phyloP scores from a whole-genome alignment of 2,888 invertebrate genomes.

The Athrips mouffetella region DNA sequence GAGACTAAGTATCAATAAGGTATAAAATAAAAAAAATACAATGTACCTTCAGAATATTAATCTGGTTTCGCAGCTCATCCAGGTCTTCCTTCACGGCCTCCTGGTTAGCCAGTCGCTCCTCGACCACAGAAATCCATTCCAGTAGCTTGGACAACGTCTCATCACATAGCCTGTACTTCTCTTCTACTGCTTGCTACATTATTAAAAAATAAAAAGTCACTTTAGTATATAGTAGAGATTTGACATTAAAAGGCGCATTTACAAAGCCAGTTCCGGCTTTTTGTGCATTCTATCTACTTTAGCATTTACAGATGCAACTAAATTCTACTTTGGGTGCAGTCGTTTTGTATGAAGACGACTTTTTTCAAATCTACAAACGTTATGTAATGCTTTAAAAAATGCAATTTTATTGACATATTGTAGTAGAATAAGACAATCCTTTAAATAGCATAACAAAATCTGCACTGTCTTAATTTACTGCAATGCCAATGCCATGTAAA shows the following conservation, averaged over 20 bases:
- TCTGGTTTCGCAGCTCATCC: slow-evolving; percentile 92
- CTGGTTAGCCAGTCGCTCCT: slow-evolving; percentile 89
- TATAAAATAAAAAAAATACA: neutral
- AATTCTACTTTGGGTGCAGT: slow-evolving; percentile 38
- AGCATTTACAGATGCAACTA: slow-evolving; percentile 40
- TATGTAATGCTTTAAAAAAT: slow-evolving; percentile 16
- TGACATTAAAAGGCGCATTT: slow-evolving; percentile 17
- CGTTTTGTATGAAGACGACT: slow-evolving; percentile 23
- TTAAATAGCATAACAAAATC: no score
- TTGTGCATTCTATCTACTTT: slow-evolving; percentile 34
- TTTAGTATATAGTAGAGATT: slow-evolving; percentile 26
- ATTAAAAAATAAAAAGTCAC: slow-evolving; percentile 35
- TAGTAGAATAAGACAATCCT: no score
- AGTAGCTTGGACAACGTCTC: slow-evolving; percentile 90
- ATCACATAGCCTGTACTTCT: slow-evolving; percentile 94
- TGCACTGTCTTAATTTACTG: no score
- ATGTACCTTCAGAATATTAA: slow-evolving; percentile 89
- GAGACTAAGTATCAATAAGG: no score
- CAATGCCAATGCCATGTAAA: no score
- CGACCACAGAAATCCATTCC: slow-evolving; percentile 91
- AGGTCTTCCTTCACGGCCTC: slow-evolving; percentile 92
- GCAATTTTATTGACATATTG: no score
- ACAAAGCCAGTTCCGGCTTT: slow-evolving; percentile 27
- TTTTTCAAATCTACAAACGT: slow-evolving; percentile 20
- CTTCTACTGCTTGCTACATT: slow-evolving; percentile 94